Base-by-base conservation (phyloP, 2,888 invertebrate species). In the Dichetophora obliterata region DNA sequence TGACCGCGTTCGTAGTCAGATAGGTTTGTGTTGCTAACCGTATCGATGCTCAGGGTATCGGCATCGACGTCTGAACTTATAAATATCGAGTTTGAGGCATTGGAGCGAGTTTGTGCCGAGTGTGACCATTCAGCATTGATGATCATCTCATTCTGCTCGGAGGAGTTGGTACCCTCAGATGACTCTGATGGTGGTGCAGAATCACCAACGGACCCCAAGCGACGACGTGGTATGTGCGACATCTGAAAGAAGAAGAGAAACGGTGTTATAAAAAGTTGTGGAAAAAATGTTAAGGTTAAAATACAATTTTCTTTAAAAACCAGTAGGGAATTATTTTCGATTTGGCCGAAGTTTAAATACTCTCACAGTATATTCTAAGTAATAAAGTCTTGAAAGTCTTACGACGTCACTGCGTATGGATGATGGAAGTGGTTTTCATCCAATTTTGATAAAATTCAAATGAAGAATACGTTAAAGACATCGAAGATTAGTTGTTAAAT, bases 1-100 rank as follows among this genome's bases (percentile, higher is more conserved):
- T 94, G 93, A 52, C 91, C 91, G 73, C 93, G 90, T 85, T 94
- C 94, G 78, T 91, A 88, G 73, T 93, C 93, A 9, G 92, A 91
- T 69, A 94, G 91, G 77, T 89, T 87, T 19, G 89, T 87, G 66
- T 88, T 88, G 84, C 84, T 87, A 48, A 84, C 86, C 48, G 88
- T 89, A 74, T 89, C 90, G 19, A 88, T 87, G 82, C 89, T 89
- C 5, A 89, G 83, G 75, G 87, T 87, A 74, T 89, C 89, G 74
- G 86, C 87, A 77, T 88, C 88, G 77, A 86, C 87, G 27, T 87
- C 81, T 19, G 86, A 86, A 82, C 87, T 88, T 75, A 84, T 85
- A 76, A 86, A 86, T 6, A 82, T 83, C 24, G 80, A 81, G 81
- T 22, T 82, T 83, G 19, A 83, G 81, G 52, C 82, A 84, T 37